phyloP scores from a whole-genome alignment of 2,113 vertebrate species.

The Chaetura pelagica region DNA sequence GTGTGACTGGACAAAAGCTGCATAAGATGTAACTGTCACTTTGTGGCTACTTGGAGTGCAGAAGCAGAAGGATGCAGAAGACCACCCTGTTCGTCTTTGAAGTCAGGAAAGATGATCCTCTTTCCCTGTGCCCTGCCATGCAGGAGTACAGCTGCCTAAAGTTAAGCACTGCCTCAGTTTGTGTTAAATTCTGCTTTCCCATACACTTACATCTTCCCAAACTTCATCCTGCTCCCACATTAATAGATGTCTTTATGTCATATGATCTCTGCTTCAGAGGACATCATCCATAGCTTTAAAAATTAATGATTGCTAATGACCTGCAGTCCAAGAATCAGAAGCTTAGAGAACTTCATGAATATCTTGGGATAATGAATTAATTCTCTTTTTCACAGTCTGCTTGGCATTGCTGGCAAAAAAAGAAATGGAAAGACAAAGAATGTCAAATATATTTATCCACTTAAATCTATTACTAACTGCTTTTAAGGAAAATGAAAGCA shows the following conservation, averaged over 20 bases:
- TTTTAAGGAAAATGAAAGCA: background rate
- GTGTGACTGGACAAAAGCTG: background rate
- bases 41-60: background rate
- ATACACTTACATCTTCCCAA: background rate
- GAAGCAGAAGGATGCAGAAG: background rate
- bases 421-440: conserved; percentile 1
- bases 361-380: conserved; percentile 41
- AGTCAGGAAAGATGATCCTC: background rate
- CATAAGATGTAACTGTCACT: background rate
- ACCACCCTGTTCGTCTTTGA: background rate
- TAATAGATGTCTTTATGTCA: background rate
- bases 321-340: conserved; percentile 13
- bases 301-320: conserved; percentile 56
- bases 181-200: background rate
- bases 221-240: background rate
- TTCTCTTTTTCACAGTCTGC: conserved; percentile 29
- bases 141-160: background rate
- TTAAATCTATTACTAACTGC: background rate
- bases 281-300: background rate
- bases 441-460: conserved; percentile 1
- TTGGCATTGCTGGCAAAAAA: background rate
- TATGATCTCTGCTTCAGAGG: background rate
- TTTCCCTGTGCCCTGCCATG: rapidly evolving
- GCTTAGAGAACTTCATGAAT: conserved; percentile 9
- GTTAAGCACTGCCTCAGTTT: background rate